phyloP scores from a whole-genome alignment of 2,888 invertebrate species.

The Steromphala cineraria region DNA sequence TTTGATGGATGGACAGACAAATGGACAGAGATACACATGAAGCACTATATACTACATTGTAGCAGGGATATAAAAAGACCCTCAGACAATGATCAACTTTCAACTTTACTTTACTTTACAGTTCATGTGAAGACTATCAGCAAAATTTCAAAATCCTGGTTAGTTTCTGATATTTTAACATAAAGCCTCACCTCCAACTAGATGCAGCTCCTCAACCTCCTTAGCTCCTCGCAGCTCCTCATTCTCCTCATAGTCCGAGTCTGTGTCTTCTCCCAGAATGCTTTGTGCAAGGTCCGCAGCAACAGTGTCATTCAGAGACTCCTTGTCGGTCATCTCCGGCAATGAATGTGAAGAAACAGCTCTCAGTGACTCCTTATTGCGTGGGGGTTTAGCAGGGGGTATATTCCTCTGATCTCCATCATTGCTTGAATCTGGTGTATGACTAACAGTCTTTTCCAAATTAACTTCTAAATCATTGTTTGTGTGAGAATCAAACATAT shows the following conservation, averaged over 20 bases:
- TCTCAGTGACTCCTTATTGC: not conserved
- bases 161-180: not conserved
- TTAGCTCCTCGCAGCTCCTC: not conserved
- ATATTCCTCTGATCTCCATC: not conserved
- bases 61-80: too few relatives aligned
- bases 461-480: too few relatives aligned
- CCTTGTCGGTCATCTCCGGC: not conserved
- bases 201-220: conserved; percentile 37
- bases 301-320: not conserved
- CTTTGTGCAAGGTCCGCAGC: not conserved
- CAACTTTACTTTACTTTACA: too few relatives aligned
- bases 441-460: too few relatives aligned
- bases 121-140: too few relatives aligned
- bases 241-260: not conserved
- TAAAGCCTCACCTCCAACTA: conserved; percentile 40
- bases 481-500: too few relatives aligned
- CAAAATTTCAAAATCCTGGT: not conserved
- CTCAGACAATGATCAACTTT: too few relatives aligned
- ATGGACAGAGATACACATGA: too few relatives aligned
- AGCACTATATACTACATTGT: too few relatives aligned
- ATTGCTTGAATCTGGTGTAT: too few relatives aligned
- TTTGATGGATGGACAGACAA: too few relatives aligned
- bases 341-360: not conserved
- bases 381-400: not conserved
- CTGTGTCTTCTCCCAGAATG: not conserved